Evolutionary conservation across 2,888 invertebrate species (phyloP).

Genomic region (Aleiodes alternator): DNA sequence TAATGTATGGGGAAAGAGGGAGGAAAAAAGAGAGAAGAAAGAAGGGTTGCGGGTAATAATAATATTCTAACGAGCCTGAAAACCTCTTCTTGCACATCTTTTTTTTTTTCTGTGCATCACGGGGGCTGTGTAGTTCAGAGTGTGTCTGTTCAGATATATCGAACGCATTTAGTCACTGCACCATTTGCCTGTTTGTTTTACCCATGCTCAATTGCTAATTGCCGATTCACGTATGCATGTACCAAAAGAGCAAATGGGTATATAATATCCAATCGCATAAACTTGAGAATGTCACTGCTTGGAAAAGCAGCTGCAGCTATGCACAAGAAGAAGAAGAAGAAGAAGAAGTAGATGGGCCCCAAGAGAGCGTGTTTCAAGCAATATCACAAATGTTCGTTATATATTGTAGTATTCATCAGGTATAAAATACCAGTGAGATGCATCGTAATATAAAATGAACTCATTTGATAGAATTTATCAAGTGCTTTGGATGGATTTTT

Average conservation of each 20-base stretch:
- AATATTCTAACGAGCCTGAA: conserved; percentile 24
- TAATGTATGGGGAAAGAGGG: not conserved
- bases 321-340: too few species aligned
- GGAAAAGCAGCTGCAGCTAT: conserved; percentile 12
- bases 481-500: too few species aligned
- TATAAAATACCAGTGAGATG: too few species aligned
- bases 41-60: conserved; percentile 2
- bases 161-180: conserved; percentile 18
- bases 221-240: conserved; percentile 19
- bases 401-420: not conserved
- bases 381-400: conserved; percentile 12
- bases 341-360: too few species aligned
- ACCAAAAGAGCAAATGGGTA: not conserved
- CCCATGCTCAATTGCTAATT: conserved; percentile 29
- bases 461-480: too few species aligned
- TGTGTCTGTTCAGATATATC: conserved; percentile 21
- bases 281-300: conserved; percentile 31
- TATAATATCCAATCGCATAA: conserved; percentile 22
- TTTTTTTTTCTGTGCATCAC: too few species aligned
- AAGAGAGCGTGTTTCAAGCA: not conserved
- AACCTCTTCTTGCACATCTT: too few species aligned
- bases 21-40: too few species aligned
- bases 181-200: conserved; percentile 28
- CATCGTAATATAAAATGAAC: too few species aligned
- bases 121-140: not conserved